Percentiles rank a stretch among this genome's conserved stretches.
These are phyloP conservation scores for Bufo bufo DNA, from an alignment of 2,113 vertebrate genomes.

Conservation along the genomic window DNA sequence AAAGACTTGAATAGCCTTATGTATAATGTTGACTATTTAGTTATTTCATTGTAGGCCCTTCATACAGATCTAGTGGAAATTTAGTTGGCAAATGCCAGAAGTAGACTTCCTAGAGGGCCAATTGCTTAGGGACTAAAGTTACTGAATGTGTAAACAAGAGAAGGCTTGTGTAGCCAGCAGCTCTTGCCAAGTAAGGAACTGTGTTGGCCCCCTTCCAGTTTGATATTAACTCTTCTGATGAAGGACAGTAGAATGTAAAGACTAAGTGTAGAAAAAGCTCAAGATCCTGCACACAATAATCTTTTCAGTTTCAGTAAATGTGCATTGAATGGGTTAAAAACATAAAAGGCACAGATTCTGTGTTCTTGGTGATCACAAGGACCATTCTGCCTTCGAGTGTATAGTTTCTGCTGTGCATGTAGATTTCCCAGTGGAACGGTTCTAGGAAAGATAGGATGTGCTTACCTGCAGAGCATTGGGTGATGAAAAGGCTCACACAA, in stretches of 20 bases:
- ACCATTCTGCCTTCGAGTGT: slow-evolving; percentile 20
- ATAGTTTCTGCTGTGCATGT: slow-evolving; percentile 24
- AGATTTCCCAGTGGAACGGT: slow-evolving; percentile 31
- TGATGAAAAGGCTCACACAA: neutral
- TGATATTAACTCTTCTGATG: slow-evolving; percentile 45
- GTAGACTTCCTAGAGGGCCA: slow-evolving; percentile 48
- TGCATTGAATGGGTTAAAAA: neutral
- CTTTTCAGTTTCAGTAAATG: neutral
- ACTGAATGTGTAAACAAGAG: slow-evolving; percentile 55
- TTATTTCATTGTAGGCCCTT: neutral
- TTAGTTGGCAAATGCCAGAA: slow-evolving; percentile 38
- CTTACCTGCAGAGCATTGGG: slow-evolving; percentile 5
- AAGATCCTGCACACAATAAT: neutral
- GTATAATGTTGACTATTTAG: neutral
- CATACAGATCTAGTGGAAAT: slow-evolving; percentile 2
- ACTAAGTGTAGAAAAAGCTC: neutral
- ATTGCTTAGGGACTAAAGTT: slow-evolving; percentile 39
- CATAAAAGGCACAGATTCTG: neutral
- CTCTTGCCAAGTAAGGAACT: slow-evolving; percentile 44
- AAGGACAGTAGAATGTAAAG: neutral
- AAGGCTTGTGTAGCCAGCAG: slow-evolving; percentile 36
- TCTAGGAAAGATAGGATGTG: slow-evolving; percentile 46
- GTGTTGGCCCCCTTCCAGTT: slow-evolving; percentile 33
- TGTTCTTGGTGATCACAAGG: slow-evolving; percentile 34
- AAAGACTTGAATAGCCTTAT: neutral